Evolutionary conservation across 2,113 vertebrate genomes (phyloP).

Genomic region (Atractosteus spatula): DNA sequence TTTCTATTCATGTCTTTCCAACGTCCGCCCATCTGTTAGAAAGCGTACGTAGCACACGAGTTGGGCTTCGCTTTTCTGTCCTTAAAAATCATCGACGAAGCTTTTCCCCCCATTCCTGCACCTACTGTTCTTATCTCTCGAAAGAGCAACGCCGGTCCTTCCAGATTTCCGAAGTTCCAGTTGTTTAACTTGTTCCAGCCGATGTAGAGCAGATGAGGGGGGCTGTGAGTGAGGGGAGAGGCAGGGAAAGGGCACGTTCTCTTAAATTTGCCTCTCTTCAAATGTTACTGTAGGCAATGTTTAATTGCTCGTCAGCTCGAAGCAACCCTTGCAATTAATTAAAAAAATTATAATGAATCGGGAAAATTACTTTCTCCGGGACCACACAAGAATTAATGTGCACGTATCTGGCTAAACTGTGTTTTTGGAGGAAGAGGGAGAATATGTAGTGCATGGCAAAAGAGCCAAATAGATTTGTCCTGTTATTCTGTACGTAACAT

Average conservation of each 20-base stretch:
- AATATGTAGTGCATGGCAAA: too few relatives aligned
- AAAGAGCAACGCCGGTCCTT: conserved; percentile 25
- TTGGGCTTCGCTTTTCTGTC: too few relatives aligned
- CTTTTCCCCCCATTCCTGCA: background rate
- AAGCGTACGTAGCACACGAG: too few relatives aligned
- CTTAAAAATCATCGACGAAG: too few relatives aligned
- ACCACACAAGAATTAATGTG: too few relatives aligned
- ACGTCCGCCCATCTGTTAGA: background rate
- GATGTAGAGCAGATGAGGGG: conserved; percentile 23
- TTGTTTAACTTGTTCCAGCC: conserved; percentile 24
- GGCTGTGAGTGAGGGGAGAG: background rate
- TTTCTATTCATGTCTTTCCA: too few relatives aligned
- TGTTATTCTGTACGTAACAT: too few relatives aligned
- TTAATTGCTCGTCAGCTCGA: background rate
- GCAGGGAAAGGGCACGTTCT: too few relatives aligned
- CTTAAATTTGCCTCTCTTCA: background rate
- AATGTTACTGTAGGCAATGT: background rate
- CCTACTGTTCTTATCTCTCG: conserved; percentile 38
- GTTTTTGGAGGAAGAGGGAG: too few relatives aligned
- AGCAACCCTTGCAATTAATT: background rate
- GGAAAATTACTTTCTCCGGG: background rate
- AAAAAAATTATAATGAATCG: background rate
- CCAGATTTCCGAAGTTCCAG: conserved; percentile 25
- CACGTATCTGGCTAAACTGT: too few relatives aligned
- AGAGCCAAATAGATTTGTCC: too few relatives aligned